Evolutionary conservation across 2,888 invertebrate genomes (phyloP), one percentile per base, ranked within the genome.

Genomic region (Synanthedon vespiformis): DNA sequence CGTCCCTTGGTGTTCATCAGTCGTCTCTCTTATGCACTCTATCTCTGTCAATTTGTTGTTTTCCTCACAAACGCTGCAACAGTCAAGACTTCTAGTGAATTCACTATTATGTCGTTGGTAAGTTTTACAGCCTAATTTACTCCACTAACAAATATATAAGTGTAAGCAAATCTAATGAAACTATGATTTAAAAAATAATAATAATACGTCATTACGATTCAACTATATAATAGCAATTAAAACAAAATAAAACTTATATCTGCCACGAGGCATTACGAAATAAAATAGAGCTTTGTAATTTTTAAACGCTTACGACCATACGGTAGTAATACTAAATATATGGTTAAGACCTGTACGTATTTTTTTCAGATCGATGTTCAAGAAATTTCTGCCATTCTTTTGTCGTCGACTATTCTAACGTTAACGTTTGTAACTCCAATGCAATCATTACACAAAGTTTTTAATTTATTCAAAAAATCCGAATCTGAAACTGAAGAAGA

Each of bases 401-500:
- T 85, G 14, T 73, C 87, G 50, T 90, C 92, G 1, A 68, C 81
- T 12, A 56, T 90, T 49, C 60, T 92, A 55, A 91, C 92, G 1
- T 64, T 93, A 52, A 80, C 92, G 41, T 89, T 93, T 54, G 90
- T 93, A 62, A 87, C 90, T 60, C 93, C 93, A 3, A 89, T 92
- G 80, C 92, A 92, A 61, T 77, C 79, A 3, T 53, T 86, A 6
- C 78, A 80, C 40, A 84, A 81, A 69, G 44, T 75, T 12, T 70
- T 79, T 51, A 62, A 62, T 1, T 74, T 72, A 51, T 55, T 68
- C 58, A 60, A 59, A 48, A 73, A 63, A 58, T 57, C 60, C 18
- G 51, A 57, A 16, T 55, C 57, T 40, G 55, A 60, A 3, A 54
- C 65, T 52, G 58, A 59, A 50, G 54, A 55, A 5, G 55, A 60